Conservation (phyloP, 2,113 vertebrate genomes). For the Cavia porcellus region DNA sequence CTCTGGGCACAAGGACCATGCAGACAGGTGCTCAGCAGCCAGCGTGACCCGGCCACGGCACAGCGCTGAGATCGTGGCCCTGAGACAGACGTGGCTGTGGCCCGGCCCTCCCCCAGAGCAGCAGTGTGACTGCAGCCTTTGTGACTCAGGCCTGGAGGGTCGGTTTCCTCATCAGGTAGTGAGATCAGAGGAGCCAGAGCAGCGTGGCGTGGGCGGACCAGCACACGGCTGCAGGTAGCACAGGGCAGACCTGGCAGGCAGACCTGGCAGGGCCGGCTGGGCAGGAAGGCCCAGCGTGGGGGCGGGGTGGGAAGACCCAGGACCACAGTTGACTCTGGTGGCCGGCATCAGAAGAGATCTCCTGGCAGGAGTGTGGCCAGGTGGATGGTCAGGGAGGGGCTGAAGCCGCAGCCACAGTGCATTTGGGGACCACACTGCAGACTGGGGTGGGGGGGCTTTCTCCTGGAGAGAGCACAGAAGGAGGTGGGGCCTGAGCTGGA, state of each 20-base stretch:
- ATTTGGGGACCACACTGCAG: accelerated
- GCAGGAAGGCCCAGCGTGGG: neutral
- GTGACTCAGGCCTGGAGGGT: neutral
- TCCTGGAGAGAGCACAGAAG: neutral
- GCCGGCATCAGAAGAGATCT: neutral
- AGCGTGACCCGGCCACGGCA: accelerated
- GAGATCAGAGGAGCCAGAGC: neutral
- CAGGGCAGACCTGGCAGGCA: no score
- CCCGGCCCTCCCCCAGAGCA: neutral
- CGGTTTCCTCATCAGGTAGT: neutral
- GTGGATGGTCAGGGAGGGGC: neutral
- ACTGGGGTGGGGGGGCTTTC: neutral
- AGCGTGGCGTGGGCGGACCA: no score
- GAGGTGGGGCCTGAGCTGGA: accelerated
- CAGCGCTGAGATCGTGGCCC: accelerated
- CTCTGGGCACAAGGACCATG: neutral
- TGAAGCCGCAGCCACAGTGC: neutral
- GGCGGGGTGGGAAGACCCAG: neutral
- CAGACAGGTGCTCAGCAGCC: neutral
- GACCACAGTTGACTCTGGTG: neutral
- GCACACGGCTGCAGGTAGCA: no score
- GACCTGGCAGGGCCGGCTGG: no score
- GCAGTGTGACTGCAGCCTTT: neutral
- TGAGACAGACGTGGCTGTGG: neutral
- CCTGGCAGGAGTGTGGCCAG: no score